Base-by-base conservation (phyloP, 2,113 vertebrate species). In the Sprattus sprattus region DNA sequence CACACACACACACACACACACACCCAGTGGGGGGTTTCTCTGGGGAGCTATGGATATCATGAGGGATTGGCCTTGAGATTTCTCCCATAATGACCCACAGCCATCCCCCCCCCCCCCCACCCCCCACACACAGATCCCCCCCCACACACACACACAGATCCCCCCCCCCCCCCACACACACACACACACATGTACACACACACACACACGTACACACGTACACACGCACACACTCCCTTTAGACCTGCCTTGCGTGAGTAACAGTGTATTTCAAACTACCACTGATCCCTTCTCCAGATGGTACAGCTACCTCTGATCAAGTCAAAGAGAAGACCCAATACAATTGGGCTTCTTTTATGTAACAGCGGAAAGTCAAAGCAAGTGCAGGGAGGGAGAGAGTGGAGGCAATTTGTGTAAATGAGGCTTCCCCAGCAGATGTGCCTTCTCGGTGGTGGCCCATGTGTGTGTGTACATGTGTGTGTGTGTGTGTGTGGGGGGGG, bases 31-130 rank as follows among this genome's bases (percentile, higher is more conserved):
- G 89, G 91, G 91, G 87, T 82, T 90, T 87, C 93, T 93, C 47
- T 71, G 90, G 71, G 88, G 85, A 88, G 85, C 88, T 89, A 90
- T 84, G 90, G 90, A 93, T 92, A 93, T 92, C 88, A 90, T 90
- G 91, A 92, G 49, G 81, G 64, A 67, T 67, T 67, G n/a, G n/a
- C n/a, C n/a, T n/a, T n/a, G n/a, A n/a, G n/a, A n/a, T n/a, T n/a
- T 67, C 64, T 25, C 81, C 9, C 22, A 2, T 39, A 46, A 44
- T 84, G 47, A 84, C 82, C 49, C 57, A 81, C 64, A 71, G 64
- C 64, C 28, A 60, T 81, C n/a, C 7, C 57, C 49, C n/a, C n/a
- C n/a, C 45, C 47, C 64, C 7, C 15, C 18, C 16, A n/a, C n/a
- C n/a, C n/a, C n/a, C n/a, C n/a, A n/a, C n/a, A n/a, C n/a, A n/a